These are phyloP conservation scores for Propithecus deckenii DNA, from an alignment of 2,797 vertebrate species.

Conservation along the genomic window DNA sequence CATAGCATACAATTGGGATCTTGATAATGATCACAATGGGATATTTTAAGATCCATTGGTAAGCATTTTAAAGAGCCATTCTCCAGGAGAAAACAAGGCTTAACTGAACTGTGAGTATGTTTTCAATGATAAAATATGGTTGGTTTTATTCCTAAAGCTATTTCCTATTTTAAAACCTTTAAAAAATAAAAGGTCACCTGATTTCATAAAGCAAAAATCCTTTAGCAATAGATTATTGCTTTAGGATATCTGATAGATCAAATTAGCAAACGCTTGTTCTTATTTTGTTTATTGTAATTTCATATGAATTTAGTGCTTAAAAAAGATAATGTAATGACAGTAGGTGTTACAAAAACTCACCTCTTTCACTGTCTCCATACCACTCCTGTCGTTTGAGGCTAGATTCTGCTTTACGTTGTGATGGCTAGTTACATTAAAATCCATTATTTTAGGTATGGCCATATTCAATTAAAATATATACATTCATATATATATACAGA, in stretches of 20 bases:
- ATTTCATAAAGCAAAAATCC: neutral
- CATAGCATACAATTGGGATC: neutral
- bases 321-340: neutral
- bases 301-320: constrained; percentile 3
- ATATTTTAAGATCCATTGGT: constrained; percentile 14
- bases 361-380: neutral
- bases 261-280: neutral
- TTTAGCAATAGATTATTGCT: neutral
- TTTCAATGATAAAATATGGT: constrained; percentile 21
- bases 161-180: neutral
- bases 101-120: constrained; percentile 32
- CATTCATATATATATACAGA: neutral
- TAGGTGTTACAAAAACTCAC: neutral
- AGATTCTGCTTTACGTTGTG: neutral
- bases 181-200: neutral
- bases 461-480: neutral
- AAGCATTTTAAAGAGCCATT: neutral
- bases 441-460: neutral
- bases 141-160: neutral
- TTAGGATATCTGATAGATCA: neutral
- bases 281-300: neutral
- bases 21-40: neutral
- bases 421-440: neutral
- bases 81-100: neutral
- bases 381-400: neutral